A percentile compares a stretch with the other conserved stretches of the same genome.
phyloP scores from a whole-genome alignment of 2,797 vertebrate species.

The Macroramphosus scolopax region DNA sequence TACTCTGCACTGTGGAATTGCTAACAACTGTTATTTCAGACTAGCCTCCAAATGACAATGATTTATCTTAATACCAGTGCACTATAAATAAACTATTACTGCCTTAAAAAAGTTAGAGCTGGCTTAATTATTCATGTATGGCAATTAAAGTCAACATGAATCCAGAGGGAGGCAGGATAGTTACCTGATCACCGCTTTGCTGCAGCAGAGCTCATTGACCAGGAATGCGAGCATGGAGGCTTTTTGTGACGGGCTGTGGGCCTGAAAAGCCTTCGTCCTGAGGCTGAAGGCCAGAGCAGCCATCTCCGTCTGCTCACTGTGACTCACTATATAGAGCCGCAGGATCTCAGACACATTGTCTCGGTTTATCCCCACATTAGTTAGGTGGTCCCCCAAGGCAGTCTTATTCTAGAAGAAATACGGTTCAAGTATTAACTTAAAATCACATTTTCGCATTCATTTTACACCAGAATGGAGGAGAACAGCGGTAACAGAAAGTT shows the following conservation, averaged over 20 bases:
- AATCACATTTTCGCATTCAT: too few species aligned
- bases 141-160: background rate
- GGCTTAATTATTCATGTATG: background rate
- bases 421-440: background rate
- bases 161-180: too few species aligned
- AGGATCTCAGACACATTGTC: constrained; percentile 96
- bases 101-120: background rate
- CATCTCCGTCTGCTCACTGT: constrained; percentile 80
- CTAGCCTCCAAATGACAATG: too few species aligned
- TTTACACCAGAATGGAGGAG: too few species aligned
- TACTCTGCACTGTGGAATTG: too few species aligned
- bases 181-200: constrained; percentile 91
- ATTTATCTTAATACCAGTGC: too few species aligned
- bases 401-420: constrained; percentile 86
- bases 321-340: constrained; percentile 91
- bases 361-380: constrained; percentile 87
- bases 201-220: constrained; percentile 92
- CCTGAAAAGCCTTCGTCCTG: constrained; percentile 93
- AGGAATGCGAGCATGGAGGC: constrained; percentile 88
- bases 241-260: constrained; percentile 89
- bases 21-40: too few species aligned
- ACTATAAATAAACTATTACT: too few species aligned
- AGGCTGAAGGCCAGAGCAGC: constrained; percentile 85
- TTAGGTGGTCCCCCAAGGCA: constrained; percentile 87
- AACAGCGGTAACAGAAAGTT: too few species aligned